Evolutionary conservation across 2,888 invertebrate species (phyloP).

Genomic region (Leptinotarsa peninsularis): DNA sequence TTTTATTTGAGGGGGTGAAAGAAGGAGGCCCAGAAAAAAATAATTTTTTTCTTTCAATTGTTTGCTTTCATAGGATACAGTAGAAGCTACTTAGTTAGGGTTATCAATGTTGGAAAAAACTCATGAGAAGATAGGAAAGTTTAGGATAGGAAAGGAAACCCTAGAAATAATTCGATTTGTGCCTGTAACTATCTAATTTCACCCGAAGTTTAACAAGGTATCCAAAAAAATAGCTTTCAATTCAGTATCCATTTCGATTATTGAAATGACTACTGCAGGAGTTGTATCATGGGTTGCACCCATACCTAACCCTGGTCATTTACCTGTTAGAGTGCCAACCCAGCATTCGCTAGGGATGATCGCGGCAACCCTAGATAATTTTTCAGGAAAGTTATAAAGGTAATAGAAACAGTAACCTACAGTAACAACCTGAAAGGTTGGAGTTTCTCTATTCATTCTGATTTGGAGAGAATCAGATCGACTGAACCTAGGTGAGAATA

Average conservation of each 20-base stretch:
- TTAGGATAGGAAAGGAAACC: not conserved
- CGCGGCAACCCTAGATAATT: no score
- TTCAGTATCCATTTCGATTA: not conserved
- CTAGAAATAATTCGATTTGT: not conserved
- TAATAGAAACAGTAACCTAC: not conserved
- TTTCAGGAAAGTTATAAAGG: not conserved
- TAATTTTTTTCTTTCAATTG: not conserved
- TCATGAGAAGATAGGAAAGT: not conserved
- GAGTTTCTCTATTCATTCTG: not conserved
- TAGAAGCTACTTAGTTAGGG: not conserved
- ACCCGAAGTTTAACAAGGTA: not conserved
- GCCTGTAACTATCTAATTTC: not conserved
- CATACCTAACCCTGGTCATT: not conserved
- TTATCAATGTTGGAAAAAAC: not conserved
- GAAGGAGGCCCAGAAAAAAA: not conserved
- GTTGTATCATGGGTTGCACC: not conserved
- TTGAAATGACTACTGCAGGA: not conserved
- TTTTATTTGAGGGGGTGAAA: not conserved
- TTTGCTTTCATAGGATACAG: not conserved
- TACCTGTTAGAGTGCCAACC: not conserved
- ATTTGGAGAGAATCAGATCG: not conserved
- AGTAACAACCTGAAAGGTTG: not conserved
- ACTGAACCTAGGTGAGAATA: not conserved
- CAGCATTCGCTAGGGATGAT: slow-evolving; percentile 4
- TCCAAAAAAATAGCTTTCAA: not conserved